Evolutionary conservation across 1,140 invertebrate species (phyloP), one percentile per base, ranked within the genome.

Genomic region (Cotesia glomerata): DNA sequence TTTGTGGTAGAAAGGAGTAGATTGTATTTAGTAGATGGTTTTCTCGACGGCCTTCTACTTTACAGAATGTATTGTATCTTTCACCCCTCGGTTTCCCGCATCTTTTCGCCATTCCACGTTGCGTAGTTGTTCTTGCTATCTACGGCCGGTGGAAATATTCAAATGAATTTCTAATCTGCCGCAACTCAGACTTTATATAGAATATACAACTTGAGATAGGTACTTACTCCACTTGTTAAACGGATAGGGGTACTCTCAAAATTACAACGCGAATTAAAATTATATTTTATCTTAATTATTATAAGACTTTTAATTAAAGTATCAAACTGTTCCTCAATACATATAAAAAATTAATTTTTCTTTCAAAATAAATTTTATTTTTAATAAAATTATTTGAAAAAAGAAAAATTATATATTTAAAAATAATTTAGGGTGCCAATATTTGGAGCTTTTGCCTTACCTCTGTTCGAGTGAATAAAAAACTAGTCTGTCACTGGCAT

Each of bases 121-220:
- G 11, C 39, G 39, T 45, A 51, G 8, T n/a, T 52, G 36, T 54
- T 67, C 49, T 67, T 67, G 75, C 76, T 81, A 82, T 82, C 80
- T 80, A 61, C 75, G 71, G 70, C 69, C 74, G 71, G 71, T 73
- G 77, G 51, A 82, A 84, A 82, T 82, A 83, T 84, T 84, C 80
- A 82, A 82, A 82, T 82, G 80, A 84, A 81, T 82, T 84, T 84
- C 81, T 82, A 84, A 84, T 82, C 81, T 81, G 74, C 67, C 32
- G 63, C 16, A 77, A 69, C 66, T 75, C 73, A 73, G 75, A 66
- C 65, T 54, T 32, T 51, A 26, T 45, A 45, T 45, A 45, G 4
- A 45, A 45, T 45, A 45, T 45, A 45, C 39, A 45, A 45, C 36
- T 45, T 35, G n/a, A 64, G 62, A 64, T 64, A 64, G 26, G 36